Base-by-base conservation (phyloP, 1,140 invertebrate species). In the Polypedilum vanderplanki region DNA sequence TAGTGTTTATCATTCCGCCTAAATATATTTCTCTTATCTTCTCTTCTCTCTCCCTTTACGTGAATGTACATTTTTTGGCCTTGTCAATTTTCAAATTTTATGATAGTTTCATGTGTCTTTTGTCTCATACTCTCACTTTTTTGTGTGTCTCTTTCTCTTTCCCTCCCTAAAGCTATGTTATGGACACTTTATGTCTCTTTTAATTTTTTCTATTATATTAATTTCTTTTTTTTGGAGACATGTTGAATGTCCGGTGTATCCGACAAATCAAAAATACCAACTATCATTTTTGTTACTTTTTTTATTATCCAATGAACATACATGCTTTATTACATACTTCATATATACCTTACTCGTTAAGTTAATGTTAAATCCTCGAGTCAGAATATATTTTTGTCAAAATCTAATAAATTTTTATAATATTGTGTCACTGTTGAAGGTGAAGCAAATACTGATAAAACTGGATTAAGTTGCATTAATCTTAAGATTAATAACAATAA, bases 401-500 rank as follows among this genome's bases (percentile, higher is more conserved):
- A 33, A 33, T 33, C 24, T 33, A 33, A 33, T 33, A 33, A 3
- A 33, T 33, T 33, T 33, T 33, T 33, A 33, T 33, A 33, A 33
- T 33, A 33, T 33, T 22, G 18, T 65, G 46, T 57, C 46, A 57
- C 46, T 57, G 46, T 57, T 57, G n/a, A 57, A 57, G 46, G 46
- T 57, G 46, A 57, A 57, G 46, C 65, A 20, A 18, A 70, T 22
- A 70, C 17, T 70, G 65, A 70, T 70, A 70, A 70, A 22, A 20
- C 17, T 22, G 65, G 65, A 70, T 70, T 70, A 18, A 70, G 65
- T 70, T 70, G 65, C 65, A 70, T 70, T 70, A 70, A 70, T 70
- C 65, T 20, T 70, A 70, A 70, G 20, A 70, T 70, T 10, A 20
- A 70, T 70, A 70, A 70, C 65, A 9, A 70, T 70, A 70, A 70